Evolutionary conservation across 2,113 vertebrate genomes (phyloP).

Genomic region (Peromyscus polionotus): DNA sequence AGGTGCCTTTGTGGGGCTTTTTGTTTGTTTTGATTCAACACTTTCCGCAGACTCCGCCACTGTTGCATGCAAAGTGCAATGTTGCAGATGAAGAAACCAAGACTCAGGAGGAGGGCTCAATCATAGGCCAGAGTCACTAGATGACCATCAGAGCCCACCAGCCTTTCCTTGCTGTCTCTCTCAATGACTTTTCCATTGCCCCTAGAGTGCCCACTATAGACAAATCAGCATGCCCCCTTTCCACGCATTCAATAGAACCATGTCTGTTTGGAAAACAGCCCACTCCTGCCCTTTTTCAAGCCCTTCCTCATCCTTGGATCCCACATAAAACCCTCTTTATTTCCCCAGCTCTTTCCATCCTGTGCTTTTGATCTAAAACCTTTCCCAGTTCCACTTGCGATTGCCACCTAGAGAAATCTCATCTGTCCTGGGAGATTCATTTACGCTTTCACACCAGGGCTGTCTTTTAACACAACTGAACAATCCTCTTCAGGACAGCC

Average conservation of each 20-base stretch:
- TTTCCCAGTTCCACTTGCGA: constrained; percentile 38
- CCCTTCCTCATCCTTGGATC: constrained; percentile 12
- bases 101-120: not conserved
- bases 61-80: not conserved
- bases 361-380: constrained; percentile 15
- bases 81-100: not conserved
- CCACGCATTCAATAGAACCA: not conserved
- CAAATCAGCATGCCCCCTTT: not conserved
- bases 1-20: not conserved
- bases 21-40: not conserved
- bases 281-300: not conserved
- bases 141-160: rapidly evolving
- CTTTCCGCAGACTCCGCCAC: not conserved
- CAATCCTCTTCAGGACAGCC: constrained; percentile 38
- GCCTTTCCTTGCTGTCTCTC: too few species aligned
- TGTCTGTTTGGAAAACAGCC: constrained; percentile 22
- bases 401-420: constrained; percentile 68
- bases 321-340: constrained; percentile 47
- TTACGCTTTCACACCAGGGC: constrained; percentile 8
- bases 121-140: not conserved
- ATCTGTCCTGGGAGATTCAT: constrained; percentile 66
- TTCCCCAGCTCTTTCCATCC: constrained; percentile 39
- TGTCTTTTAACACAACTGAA: constrained; percentile 62
- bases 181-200: not conserved
- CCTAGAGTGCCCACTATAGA: not conserved